A percentile compares a stretch with the other conserved stretches of the same genome.
These are phyloP conservation scores for Hirtodrosophila histrioides DNA, from an alignment of 2,888 invertebrate genomes.

Conservation along the genomic window DNA sequence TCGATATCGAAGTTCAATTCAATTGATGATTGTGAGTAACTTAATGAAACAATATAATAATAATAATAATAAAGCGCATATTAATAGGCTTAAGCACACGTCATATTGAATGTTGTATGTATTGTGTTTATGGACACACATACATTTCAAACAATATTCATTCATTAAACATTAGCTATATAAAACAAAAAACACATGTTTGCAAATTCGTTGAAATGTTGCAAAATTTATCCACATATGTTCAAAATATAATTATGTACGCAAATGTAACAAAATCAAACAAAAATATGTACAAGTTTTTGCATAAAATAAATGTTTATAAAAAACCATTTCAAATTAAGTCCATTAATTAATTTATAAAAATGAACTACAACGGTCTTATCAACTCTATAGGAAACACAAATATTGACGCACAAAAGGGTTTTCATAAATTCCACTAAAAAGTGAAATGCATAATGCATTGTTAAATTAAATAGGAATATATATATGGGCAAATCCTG, in stretches of 20 bases:
- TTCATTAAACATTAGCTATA: slow-evolving; percentile 11
- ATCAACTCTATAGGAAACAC: no score
- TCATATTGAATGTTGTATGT: slow-evolving; percentile 45
- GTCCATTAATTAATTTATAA: no score
- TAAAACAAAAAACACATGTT: slow-evolving; percentile 12
- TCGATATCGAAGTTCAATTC: slow-evolving; percentile 50
- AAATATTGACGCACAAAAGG: no score
- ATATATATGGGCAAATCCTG: no score
- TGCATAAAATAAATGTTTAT: slow-evolving; percentile 77
- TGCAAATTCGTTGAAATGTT: slow-evolving; percentile 28
- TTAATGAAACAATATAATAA: slow-evolving; percentile 22
- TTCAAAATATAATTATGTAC: slow-evolving; percentile 46
- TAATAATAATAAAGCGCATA: slow-evolving; percentile 33
- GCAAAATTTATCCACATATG: slow-evolving; percentile 42
- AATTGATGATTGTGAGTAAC: slow-evolving; percentile 64
- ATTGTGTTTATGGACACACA: slow-evolving; percentile 50
- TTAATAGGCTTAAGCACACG: slow-evolving; percentile 36
- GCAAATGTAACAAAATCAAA: slow-evolving; percentile 56
- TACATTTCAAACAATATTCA: slow-evolving; percentile 30
- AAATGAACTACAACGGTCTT: no score
- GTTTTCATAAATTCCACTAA: background rate
- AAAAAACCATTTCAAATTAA: no score
- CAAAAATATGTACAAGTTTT: slow-evolving; percentile 71
- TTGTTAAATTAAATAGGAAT: no score
- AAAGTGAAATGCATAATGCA: no score